phyloP scores from a whole-genome alignment of 2,888 invertebrate species.

The Ferdinandea cuprea region DNA sequence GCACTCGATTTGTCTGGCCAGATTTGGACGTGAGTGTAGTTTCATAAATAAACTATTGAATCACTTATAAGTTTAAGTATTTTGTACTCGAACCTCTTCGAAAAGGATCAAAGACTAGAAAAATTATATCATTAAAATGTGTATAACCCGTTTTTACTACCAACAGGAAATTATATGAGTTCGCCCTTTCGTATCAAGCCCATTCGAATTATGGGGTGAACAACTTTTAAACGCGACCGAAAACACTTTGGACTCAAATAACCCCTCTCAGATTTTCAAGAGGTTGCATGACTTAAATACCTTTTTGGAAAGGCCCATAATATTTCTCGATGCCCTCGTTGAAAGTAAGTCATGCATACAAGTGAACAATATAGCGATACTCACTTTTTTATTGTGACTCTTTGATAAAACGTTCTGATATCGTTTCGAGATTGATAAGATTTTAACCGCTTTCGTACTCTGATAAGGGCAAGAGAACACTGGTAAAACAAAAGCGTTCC shows the following conservation, averaged over 20 bases:
- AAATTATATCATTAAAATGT: neutral
- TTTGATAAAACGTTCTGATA: slow-evolving; percentile 44
- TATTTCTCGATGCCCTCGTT: neutral
- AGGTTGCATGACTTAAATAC: too few species aligned
- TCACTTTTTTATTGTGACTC: slow-evolving; percentile 39
- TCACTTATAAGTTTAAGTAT: too few species aligned
- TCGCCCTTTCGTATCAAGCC: too few species aligned
- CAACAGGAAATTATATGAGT: slow-evolving; percentile 22
- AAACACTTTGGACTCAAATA: slow-evolving; percentile 14
- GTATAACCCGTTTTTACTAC: slow-evolving; percentile 40
- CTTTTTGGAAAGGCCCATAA: slow-evolving; percentile 22
- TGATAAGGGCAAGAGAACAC: slow-evolving; percentile 32
- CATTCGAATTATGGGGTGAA: slow-evolving; percentile 15
- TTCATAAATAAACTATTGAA: too few species aligned
- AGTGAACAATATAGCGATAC: neutral
- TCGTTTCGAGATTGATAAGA: slow-evolving; percentile 54
- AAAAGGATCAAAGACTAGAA: neutral
- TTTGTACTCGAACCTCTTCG: neutral
- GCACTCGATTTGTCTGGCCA: neutral
- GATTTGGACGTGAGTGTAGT: too few species aligned
- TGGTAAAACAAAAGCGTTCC: slow-evolving; percentile 17
- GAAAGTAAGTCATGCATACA: slow-evolving; percentile 10
- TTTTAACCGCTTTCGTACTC: slow-evolving; percentile 40
- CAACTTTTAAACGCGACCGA: slow-evolving; percentile 2
- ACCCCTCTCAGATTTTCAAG: too few species aligned